Percentiles rank a stretch among this genome's conserved stretches.
These are phyloP conservation scores for Sebastes diaconus DNA, from an alignment of 2,797 vertebrate genomes.

Conservation along the genomic window DNA sequence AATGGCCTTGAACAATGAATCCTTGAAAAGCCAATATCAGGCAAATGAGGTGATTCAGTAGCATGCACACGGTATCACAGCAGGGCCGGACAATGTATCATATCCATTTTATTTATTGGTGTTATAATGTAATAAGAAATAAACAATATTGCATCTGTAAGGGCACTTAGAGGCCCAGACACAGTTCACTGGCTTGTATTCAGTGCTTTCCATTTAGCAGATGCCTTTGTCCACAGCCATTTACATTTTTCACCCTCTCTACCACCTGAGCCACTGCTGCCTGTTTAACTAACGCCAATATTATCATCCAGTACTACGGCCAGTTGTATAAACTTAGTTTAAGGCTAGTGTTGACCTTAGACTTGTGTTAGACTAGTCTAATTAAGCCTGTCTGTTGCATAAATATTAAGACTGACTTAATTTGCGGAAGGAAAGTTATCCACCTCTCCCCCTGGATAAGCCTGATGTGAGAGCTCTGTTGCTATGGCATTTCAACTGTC, in stretches of 20 bases:
- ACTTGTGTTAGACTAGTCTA: too few relatives aligned
- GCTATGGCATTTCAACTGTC: background rate
- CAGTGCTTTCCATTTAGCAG: constrained; percentile 5
- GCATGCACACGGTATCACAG: background rate
- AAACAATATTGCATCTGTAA: constrained; percentile 3
- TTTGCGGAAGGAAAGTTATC: too few relatives aligned
- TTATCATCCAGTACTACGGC: background rate
- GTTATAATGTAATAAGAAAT: constrained; percentile 6
- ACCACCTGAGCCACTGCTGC: background rate
- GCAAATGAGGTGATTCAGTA: background rate
- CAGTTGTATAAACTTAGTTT: too few relatives aligned
- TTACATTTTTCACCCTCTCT: background rate
- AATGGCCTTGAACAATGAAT: constrained; percentile 18
- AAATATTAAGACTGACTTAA: too few relatives aligned
- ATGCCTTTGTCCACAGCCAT: constrained; percentile 8
- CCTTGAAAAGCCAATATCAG: background rate
- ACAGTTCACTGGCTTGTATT: constrained; percentile 2
- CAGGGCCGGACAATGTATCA: background rate
- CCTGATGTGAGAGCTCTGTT: too few relatives aligned
- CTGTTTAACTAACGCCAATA: background rate
- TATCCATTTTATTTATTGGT: background rate
- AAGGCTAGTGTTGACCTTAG: too few relatives aligned
- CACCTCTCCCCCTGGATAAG: fast-evolving
- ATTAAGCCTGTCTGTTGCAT: too few relatives aligned
- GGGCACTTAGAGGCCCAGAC: background rate